Evolutionary conservation across 2,888 invertebrate genomes (phyloP).

Genomic region (Cabera pusaria): DNA sequence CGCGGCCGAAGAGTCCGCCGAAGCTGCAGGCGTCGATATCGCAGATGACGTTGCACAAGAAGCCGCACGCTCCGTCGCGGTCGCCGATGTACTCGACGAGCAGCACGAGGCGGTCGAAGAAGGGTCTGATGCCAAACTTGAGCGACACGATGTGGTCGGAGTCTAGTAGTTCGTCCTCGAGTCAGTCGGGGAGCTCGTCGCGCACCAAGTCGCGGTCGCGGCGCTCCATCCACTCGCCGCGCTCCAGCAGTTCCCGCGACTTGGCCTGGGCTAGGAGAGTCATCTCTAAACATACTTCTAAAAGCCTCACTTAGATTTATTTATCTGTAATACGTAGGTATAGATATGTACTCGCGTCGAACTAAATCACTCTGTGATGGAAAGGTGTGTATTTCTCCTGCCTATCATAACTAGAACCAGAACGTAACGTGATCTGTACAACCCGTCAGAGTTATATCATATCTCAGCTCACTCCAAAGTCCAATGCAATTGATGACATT

Average conservation of each 20-base stretch:
- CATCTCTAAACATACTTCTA: constrained; percentile 42
- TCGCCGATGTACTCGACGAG: constrained; percentile 50
- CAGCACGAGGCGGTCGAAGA: constrained; percentile 47
- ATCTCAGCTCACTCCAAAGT: too few relatives aligned
- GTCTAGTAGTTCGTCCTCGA: constrained; percentile 45
- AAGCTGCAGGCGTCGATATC: constrained; percentile 62
- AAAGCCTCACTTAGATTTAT: constrained; percentile 12
- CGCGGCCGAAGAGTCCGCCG: constrained; percentile 54
- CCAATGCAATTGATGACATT: too few relatives aligned
- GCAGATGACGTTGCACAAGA: constrained; percentile 52
- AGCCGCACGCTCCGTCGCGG: constrained; percentile 22
- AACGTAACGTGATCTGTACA: too few relatives aligned
- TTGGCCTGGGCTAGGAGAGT: constrained; percentile 63
- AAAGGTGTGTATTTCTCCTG: too few relatives aligned
- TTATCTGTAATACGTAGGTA: too few relatives aligned
- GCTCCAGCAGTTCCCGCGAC: constrained; percentile 50
- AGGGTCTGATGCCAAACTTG: constrained; percentile 26
- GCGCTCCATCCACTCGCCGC: constrained; percentile 50
- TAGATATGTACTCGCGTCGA: too few relatives aligned
- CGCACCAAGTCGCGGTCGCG: constrained; percentile 40
- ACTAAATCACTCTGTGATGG: too few relatives aligned
- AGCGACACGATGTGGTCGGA: constrained; percentile 53
- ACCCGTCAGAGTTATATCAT: too few relatives aligned
- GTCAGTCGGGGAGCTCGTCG: constrained; percentile 42
- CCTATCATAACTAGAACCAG: too few relatives aligned